A percentile compares a stretch with the other conserved stretches of the same genome.
Conservation (phyloP, 2,797 vertebrate genomes). For the Diceros bicornis region DNA sequence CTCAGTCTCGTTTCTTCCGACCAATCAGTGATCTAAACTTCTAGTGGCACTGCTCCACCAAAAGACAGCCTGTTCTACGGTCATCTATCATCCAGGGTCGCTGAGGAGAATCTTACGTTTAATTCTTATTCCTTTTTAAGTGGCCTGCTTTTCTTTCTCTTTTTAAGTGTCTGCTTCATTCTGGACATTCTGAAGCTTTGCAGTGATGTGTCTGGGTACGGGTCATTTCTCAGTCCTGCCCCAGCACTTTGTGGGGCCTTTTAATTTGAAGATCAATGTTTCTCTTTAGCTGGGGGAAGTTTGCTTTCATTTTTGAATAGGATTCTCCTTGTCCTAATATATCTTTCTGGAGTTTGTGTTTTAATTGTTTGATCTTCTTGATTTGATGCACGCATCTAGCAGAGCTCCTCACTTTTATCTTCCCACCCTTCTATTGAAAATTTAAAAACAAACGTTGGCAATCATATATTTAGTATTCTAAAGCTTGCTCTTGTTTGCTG, state of each 20-base stretch:
- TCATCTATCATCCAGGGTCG: not conserved
- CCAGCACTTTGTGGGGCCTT: not conserved
- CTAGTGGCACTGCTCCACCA: not conserved
- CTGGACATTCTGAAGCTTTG: not conserved
- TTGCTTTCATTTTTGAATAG: not conserved
- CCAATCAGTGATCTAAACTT: too few relatives aligned
- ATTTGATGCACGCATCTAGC: not conserved
- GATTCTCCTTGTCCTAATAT: not conserved
- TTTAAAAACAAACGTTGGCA: not conserved
- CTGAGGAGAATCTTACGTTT: not conserved
- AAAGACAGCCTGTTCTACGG: not conserved
- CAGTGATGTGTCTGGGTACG: not conserved
- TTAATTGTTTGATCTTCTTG: not conserved
- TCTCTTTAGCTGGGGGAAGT: not conserved
- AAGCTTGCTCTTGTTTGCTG: not conserved
- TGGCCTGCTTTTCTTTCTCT: not conserved
- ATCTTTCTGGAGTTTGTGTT: not conserved
- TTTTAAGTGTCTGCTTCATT: not conserved
- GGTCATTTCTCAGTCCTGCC: not conserved
- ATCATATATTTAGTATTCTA: not conserved
- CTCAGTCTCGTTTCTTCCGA: not conserved
- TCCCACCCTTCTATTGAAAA: not conserved
- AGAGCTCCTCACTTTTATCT: not conserved
- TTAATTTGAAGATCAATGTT: not conserved
- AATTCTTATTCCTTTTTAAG: not conserved